Base-by-base conservation (phyloP, 1,140 invertebrate species). In the Caenorhabditis brenneri region DNA sequence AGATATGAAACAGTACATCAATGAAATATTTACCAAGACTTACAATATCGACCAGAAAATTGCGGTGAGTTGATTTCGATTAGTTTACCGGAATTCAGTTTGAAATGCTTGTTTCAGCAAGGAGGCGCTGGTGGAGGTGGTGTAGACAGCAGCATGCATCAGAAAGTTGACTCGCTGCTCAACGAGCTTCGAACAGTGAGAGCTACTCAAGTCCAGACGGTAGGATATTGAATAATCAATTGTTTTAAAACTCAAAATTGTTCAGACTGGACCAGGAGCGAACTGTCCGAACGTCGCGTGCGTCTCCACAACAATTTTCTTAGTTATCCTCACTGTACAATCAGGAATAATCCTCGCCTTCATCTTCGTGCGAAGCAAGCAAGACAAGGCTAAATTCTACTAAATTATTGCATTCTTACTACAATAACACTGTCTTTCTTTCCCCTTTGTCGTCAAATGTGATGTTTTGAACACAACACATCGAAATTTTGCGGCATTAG, bases 371-470 rank as follows among this genome's bases (percentile, higher is more conserved):
- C 90, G 89, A 80, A 90, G 89, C 51, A 90, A 89, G 79, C 81
- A 85, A 19, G 89, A 90, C 78, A 90, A 90, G 53, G 90, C 89
- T 22, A 90, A 90, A 82, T 90, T 90, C 86, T 90, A 90, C 82
- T 90, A 85, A 84, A 48, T 39, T 31, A 53, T 49, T 53, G 27
- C 12, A 29, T n/a, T 46, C 81, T 27, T 9, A 31, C 29, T 22
- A n/a, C 33, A 58, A 49, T 53, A 48, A 53, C 49, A 39, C 39
- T 60, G 33, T 42, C 36, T 74, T 74, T 74, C 65, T 55, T 29
- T 29, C n/a, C 31, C 31, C 19, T 15, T n/a, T 74, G 33, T 74
- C 65, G 36, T 42, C 65, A 39, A 74, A 15, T 74, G 19, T 46
- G 33, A 42, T 42, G 65, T 74, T 74, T 74, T 74, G 33, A 19